phyloP scores from a whole-genome alignment of 2,888 invertebrate species.

The Unio delphinus region DNA sequence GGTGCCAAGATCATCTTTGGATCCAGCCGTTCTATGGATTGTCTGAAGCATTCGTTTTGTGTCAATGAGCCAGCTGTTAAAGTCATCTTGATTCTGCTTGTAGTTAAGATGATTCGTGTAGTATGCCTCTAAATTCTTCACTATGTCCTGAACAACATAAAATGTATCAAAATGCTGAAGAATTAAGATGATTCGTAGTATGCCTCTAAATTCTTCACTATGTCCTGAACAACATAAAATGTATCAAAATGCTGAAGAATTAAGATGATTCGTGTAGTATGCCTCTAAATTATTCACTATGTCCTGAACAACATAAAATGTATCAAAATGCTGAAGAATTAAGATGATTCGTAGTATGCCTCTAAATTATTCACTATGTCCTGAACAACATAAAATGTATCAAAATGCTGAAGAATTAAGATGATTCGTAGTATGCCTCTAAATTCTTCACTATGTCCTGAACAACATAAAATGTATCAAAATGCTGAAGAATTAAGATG shows the following conservation, averaged over 20 bases:
- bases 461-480: too few relatives aligned
- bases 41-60: conserved; percentile 88
- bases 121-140: conserved; percentile 86
- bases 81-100: conserved; percentile 91
- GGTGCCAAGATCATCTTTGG: conserved; percentile 86
- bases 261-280: too few relatives aligned
- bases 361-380: conserved; percentile 81
- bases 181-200: not conserved
- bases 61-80: conserved; percentile 92
- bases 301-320: too few relatives aligned
- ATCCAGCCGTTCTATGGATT: conserved; percentile 86
- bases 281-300: too few relatives aligned
- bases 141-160: conserved; percentile 53
- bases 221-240: too few relatives aligned
- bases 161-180: not conserved
- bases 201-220: too few relatives aligned
- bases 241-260: too few relatives aligned
- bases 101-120: conserved; percentile 95
- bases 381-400: conserved; percentile 33
- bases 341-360: conserved; percentile 92
- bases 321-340: too few relatives aligned
- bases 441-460: too few relatives aligned
- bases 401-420: not conserved
- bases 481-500: too few relatives aligned
- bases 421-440: too few relatives aligned